These are phyloP conservation scores for Poeciliopsis paucimaculata DNA, from an alignment of 2,797 vertebrate species.

Conservation along the genomic window DNA sequence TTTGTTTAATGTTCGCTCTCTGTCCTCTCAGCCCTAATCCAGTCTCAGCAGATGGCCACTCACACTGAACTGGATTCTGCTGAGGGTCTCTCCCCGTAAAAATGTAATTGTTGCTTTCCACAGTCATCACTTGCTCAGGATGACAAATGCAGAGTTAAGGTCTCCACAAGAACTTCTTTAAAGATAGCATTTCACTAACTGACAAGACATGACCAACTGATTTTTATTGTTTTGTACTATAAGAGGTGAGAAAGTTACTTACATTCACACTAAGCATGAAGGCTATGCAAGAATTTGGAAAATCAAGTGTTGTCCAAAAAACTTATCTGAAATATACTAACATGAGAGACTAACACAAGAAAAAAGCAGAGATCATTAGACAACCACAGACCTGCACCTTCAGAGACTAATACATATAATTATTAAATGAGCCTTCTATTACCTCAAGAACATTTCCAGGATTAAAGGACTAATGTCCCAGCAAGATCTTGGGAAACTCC, in stretches of 20 bases:
- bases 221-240: neutral
- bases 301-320: slow-evolving; percentile 33
- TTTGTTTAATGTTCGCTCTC: neutral
- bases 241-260: slow-evolving; percentile 57
- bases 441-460: no score
- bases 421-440: no score
- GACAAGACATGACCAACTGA: neutral
- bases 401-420: no score
- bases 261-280: slow-evolving; percentile 49
- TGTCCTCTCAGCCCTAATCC: neutral
- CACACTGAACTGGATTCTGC: neutral
- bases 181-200: neutral
- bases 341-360: neutral
- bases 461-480: no score
- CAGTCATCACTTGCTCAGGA: neutral
- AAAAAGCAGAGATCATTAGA: no score
- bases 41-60: neutral
- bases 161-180: no score
- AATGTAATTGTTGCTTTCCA: neutral
- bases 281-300: slow-evolving; percentile 37
- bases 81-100: neutral
- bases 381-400: no score
- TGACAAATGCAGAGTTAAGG: neutral
- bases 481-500: no score
- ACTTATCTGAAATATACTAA: neutral